phyloP scores from a whole-genome alignment of 2,113 vertebrate species.

The Dolichallabes microphthalmus region DNA sequence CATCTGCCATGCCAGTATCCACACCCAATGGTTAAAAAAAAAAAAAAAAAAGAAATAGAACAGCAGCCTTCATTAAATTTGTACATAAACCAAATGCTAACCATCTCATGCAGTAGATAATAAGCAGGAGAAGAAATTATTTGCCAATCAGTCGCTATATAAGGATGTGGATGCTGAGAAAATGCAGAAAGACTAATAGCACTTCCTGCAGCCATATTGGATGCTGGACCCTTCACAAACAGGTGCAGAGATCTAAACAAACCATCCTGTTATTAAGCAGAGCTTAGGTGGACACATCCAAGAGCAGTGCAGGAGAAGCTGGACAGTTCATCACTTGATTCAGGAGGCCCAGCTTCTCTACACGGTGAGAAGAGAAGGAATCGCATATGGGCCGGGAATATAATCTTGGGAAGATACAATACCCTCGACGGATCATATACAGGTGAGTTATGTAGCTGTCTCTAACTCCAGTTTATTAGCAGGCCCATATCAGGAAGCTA shows the following conservation, averaged over 20 bases:
- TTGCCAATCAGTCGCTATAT: background rate
- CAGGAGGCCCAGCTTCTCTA: background rate
- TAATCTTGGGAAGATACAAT: slow-evolving; percentile 24
- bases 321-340: background rate
- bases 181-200: background rate
- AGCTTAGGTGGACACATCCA: background rate
- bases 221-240: background rate
- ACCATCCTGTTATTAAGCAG: background rate
- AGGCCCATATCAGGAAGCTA: slow-evolving; percentile 30
- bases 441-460: slow-evolving; percentile 21
- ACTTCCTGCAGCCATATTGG: background rate
- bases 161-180: background rate
- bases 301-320: background rate
- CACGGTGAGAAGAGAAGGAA: background rate
- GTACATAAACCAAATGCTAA: background rate
- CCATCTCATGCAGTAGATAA: background rate
- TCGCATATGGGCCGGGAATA: slow-evolving; percentile 1
- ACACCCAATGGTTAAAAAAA: background rate
- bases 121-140: background rate
- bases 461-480: slow-evolving; percentile 30
- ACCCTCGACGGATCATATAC: background rate
- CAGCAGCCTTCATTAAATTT: background rate
- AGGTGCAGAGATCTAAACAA: slow-evolving; percentile 3
- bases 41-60: background rate
- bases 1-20: slow-evolving; percentile 8